These are phyloP conservation scores for Elgaria multicarinata DNA, from an alignment of 2,113 vertebrate genomes.

Conservation along the genomic window DNA sequence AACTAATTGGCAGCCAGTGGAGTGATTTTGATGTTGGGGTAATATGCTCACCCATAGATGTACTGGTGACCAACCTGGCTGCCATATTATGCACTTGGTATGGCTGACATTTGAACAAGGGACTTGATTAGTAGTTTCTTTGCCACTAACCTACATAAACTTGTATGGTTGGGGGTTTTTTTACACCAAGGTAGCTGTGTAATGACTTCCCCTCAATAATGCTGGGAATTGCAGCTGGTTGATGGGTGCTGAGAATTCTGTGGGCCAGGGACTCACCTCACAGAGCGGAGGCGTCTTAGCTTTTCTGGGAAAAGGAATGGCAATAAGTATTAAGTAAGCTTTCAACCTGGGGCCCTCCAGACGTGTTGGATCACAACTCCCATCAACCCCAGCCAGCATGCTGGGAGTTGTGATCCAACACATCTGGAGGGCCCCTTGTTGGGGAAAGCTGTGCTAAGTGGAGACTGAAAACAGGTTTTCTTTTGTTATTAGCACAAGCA, in stretches of 20 bases:
- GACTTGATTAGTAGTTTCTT: not conserved
- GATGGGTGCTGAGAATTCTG: not conserved
- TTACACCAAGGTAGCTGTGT: not conserved
- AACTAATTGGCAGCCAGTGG: too few relatives aligned
- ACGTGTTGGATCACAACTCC: not conserved
- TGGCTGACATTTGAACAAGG: not conserved
- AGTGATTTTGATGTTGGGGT: too few relatives aligned
- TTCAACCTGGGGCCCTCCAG: not conserved
- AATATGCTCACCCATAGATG: too few relatives aligned
- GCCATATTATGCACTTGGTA: not conserved
- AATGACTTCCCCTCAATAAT: not conserved
- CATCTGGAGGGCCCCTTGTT: not conserved
- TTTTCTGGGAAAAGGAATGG: not conserved
- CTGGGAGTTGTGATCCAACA: not conserved
- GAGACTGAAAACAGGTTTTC: not conserved
- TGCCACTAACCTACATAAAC: not conserved
- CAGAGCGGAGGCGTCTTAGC: not conserved
- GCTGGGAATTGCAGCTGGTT: not conserved
- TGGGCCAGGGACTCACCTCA: too few relatives aligned
- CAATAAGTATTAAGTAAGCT: not conserved
- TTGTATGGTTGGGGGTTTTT: not conserved
- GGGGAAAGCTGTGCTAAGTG: not conserved
- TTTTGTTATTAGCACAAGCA: not conserved
- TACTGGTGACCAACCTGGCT: too few relatives aligned
- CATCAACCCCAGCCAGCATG: too few relatives aligned